phyloP scores from a whole-genome alignment of 1,140 invertebrate species.

The Periplaneta americana region DNA sequence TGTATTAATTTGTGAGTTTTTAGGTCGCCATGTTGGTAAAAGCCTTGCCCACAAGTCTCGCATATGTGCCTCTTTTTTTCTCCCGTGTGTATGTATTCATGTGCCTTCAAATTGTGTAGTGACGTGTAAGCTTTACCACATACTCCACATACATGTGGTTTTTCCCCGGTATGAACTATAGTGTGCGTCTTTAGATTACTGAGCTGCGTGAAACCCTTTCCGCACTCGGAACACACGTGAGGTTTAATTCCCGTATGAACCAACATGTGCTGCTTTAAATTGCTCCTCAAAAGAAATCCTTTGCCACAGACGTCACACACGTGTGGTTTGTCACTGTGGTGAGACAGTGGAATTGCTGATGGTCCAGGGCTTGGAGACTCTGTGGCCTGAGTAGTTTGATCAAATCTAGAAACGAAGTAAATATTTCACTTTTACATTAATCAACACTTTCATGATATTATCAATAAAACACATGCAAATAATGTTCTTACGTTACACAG shows the following conservation, averaged over 20 bases:
- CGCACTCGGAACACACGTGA: constrained; percentile 34
- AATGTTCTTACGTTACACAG: too few relatives aligned
- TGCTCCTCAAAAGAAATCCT: constrained; percentile 28
- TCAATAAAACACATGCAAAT: too few relatives aligned
- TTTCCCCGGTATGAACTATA: constrained; percentile 32
- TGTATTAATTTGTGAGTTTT: constrained; percentile 50
- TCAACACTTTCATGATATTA: too few relatives aligned
- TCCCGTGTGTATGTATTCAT: constrained; percentile 7
- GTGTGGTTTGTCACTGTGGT: constrained; percentile 37
- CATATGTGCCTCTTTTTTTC: constrained; percentile 37
- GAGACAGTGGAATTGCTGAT: not conserved
- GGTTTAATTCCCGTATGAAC: constrained; percentile 31
- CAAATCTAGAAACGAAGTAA: not conserved
- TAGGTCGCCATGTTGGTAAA: constrained; percentile 52
- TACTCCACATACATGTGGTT: constrained; percentile 31
- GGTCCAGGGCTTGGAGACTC: not conserved
- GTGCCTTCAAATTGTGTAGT: constrained; percentile 2
- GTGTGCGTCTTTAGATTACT: constrained; percentile 35
- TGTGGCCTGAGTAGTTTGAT: not conserved
- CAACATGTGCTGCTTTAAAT: constrained; percentile 24
- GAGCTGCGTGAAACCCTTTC: constrained; percentile 36
- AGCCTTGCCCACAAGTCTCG: constrained; percentile 56
- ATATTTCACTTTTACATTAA: too few relatives aligned
- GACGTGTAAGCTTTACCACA: constrained; percentile 19
- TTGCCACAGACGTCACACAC: constrained; percentile 34